Evolutionary conservation across 2,797 vertebrate species (phyloP), one percentile per base, ranked within the genome.

Genomic region (Halcyon chelicuti): DNA sequence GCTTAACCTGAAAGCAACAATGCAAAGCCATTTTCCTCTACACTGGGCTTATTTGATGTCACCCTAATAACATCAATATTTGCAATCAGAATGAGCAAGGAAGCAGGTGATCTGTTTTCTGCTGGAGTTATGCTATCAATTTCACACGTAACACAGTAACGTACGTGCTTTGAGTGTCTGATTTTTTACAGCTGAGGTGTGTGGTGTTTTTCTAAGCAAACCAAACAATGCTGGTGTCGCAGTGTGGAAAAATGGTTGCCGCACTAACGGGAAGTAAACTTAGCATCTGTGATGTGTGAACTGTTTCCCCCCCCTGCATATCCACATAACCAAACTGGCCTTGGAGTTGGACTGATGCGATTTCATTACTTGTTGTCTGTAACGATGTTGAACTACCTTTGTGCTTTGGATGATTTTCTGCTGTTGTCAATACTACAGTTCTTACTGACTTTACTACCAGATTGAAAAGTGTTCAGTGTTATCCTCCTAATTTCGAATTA

Each of bases 281-380:
- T 55, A 20, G 22, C 10, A 21, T 57, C 25, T 25, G 2, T 29
- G 20, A 10, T 22, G 4, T 33, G 20, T 71, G 52, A 80, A 22
- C 37, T 76, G 54, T 23, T 31, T 7, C 9, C 49, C 5, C 49
- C 49, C 14, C 4, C 12, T 2, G 0, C 20, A 3, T 55, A 12
- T 35, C 29, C 29, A 11, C 3, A 3, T 58, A 63, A 72, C 10
- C 28, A 70, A 33, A 42, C 23, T 20, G 3, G 39, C 37, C 55
- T 80, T 71, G 33, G 26, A 67, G 39, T 42, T 81, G 23, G 8
- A 33, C 49, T 85, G 14, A 44, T 6, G 26, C 18, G 39, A 25
- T 63, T 63, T 70, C 14, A 80, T 77, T 7, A 7, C 18, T 62
- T 61, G 14, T 51, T 80, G 23, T 66, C 39, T 42, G 10, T 54